phyloP scores from a whole-genome alignment of 2,888 invertebrate species.

The Brachyopa scutellaris region DNA sequence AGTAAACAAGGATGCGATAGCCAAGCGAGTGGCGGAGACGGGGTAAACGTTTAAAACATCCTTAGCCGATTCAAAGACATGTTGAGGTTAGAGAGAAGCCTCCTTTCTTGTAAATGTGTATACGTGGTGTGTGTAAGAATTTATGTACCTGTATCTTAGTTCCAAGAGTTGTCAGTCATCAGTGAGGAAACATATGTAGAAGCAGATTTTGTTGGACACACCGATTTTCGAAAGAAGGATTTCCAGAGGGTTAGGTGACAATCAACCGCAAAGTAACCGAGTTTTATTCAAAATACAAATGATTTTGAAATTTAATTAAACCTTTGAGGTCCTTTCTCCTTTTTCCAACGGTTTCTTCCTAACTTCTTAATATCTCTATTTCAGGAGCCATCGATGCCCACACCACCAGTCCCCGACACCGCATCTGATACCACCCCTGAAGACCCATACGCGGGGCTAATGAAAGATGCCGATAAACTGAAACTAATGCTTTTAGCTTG shows the following conservation, averaged over 20 bases:
- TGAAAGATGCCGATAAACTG: constrained; percentile 93
- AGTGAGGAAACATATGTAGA: constrained; percentile 2
- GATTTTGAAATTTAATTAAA: constrained; percentile 44
- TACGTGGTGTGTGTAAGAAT: constrained; percentile 2
- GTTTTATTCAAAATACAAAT: constrained; percentile 35
- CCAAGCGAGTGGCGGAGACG: background rate
- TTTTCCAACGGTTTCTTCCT: too few relatives aligned
- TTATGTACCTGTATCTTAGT: constrained; percentile 75
- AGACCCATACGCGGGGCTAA: constrained; percentile 81
- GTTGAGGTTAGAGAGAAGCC: constrained; percentile 56
- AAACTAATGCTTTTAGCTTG: constrained; percentile 94
- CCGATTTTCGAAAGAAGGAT: background rate
- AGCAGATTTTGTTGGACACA: constrained; percentile 19
- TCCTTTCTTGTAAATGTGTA: constrained; percentile 19
- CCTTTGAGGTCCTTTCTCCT: constrained; percentile 15
- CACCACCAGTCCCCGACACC: constrained; percentile 67
- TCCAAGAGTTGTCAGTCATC: background rate
- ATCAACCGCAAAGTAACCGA: constrained; percentile 54
- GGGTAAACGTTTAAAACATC: constrained; percentile 59
- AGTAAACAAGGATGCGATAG: constrained; percentile 70
- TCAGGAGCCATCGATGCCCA: constrained; percentile 76
- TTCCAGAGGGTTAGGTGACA: constrained; percentile 23
- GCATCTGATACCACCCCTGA: constrained; percentile 70
- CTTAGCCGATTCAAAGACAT: constrained; percentile 69
- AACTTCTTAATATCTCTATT: too few relatives aligned